Evolutionary conservation across 2,888 invertebrate species (phyloP), one percentile per base, ranked within the genome.

Genomic region (Patella pellucida): DNA sequence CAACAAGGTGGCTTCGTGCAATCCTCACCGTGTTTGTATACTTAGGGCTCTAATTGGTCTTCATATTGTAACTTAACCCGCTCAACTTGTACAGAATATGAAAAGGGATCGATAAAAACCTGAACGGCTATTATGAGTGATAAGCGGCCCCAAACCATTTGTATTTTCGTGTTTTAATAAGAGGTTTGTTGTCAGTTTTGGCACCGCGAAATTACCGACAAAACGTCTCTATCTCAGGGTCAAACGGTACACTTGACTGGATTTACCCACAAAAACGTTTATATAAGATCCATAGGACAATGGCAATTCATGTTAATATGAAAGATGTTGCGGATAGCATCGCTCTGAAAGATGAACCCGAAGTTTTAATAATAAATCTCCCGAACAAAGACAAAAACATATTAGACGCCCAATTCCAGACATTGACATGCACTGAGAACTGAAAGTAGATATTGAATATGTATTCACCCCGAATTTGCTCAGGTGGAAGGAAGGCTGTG

Each of bases 1-100:
- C 62, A 23, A 62, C 62, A 62, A 23, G 62, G 62, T 62, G 23
- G 62, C 19, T 23, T 62, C 62, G 62, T 62, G 62, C 62, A 62
- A 23, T 62, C 62, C 19, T 62, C 62, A 62, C 62, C 62, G 23
- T 14, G 19, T 12, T 15, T 62, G 62, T 62, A 23, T 62, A 62
- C 62, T 15, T 23, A 62, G 62, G 62, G 23, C 62, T 62, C 62
- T 62, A 62, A 62, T 62, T 62, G 62, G 62, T 62, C 62, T 11
- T 62, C 62, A 19, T 62, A 62, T 12, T 62, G 62, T 62, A 62
- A 62, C 23, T 62, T 62, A 62, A 62, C 19, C 62, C 23, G 11
- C 19, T 62, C 62, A 23, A 62, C 19, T 62, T 19, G 19, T 62
- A 23, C 23, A 62, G 14, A 23, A 62, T 19, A 23, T 62, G 62